Evolutionary conservation across 2,888 invertebrate genomes (phyloP).

Genomic region (Callyntrura guangdongensis): DNA sequence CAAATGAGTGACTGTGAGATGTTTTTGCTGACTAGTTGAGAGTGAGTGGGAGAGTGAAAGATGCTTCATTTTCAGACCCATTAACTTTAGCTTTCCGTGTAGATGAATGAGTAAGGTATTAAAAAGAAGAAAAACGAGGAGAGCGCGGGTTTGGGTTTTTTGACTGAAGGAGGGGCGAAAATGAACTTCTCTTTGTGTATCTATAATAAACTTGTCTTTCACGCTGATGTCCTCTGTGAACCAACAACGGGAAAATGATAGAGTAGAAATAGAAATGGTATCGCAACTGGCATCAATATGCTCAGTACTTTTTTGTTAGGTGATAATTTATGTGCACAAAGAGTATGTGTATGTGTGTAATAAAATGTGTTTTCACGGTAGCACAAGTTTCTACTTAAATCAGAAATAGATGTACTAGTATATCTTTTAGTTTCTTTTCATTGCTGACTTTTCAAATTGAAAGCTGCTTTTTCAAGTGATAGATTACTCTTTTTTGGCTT

Average conservation of each 20-base stretch:
- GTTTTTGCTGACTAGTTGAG: too few species aligned
- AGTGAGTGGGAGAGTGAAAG: conserved; percentile 69
- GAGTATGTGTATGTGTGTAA: neutral
- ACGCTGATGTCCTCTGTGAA: neutral
- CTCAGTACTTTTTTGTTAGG: too few species aligned
- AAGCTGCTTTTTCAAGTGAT: too few species aligned
- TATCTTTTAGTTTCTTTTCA: too few species aligned
- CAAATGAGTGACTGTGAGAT: conserved; percentile 60
- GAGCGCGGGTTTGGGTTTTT: too few species aligned
- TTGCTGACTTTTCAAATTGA: too few species aligned
- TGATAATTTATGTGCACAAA: neutral
- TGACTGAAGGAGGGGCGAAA: neutral
- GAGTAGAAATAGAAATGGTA: neutral
- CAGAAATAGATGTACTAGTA: too few species aligned
- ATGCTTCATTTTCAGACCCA: conserved; percentile 76
- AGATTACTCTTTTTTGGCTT: too few species aligned
- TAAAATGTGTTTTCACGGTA: neutral
- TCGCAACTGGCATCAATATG: too few species aligned
- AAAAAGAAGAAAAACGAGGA: neutral
- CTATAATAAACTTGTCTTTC: neutral
- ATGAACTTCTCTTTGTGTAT: neutral
- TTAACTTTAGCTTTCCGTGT: conserved; percentile 68
- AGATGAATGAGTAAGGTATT: conserved; percentile 61
- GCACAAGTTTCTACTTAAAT: too few species aligned
- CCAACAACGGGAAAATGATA: neutral